phyloP scores from a whole-genome alignment of 2,797 vertebrate genomes.

The Sorex maritimensis region DNA sequence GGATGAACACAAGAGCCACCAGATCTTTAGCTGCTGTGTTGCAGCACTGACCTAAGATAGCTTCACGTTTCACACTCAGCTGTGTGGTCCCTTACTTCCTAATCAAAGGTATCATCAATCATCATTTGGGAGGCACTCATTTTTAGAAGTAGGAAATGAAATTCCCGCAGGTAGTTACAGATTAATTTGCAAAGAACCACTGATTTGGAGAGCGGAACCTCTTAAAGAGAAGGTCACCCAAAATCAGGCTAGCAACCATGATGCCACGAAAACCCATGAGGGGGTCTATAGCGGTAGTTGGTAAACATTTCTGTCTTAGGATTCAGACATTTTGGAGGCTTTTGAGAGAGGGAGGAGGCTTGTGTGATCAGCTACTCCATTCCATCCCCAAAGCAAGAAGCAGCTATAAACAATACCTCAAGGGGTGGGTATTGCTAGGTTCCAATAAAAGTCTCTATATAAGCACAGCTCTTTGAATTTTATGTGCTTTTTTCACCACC shows the following conservation, averaged over 20 bases:
- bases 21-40: neutral
- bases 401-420: accelerated
- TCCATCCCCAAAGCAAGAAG: neutral
- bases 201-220: slow-evolving; percentile 20
- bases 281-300: neutral
- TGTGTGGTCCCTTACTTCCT: slow-evolving; percentile 52
- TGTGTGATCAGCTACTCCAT: neutral
- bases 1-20: neutral
- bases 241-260: neutral
- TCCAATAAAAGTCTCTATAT: neutral
- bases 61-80: slow-evolving; percentile 62
- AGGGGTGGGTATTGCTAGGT: accelerated
- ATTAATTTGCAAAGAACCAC: slow-evolving; percentile 76
- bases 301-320: neutral
- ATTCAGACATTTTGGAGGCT: neutral
- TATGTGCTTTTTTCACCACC: neutral
- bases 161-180: slow-evolving; percentile 61
- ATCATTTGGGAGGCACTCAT: slow-evolving; percentile 80
- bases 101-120: slow-evolving; percentile 82
- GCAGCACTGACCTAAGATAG: slow-evolving; percentile 28
- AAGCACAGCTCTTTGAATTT: neutral
- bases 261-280: neutral
- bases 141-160: slow-evolving; percentile 82
- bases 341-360: neutral
- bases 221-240: slow-evolving; percentile 52